phyloP scores from a whole-genome alignment of 2,888 invertebrate genomes.

The Mythimna albipuncta region DNA sequence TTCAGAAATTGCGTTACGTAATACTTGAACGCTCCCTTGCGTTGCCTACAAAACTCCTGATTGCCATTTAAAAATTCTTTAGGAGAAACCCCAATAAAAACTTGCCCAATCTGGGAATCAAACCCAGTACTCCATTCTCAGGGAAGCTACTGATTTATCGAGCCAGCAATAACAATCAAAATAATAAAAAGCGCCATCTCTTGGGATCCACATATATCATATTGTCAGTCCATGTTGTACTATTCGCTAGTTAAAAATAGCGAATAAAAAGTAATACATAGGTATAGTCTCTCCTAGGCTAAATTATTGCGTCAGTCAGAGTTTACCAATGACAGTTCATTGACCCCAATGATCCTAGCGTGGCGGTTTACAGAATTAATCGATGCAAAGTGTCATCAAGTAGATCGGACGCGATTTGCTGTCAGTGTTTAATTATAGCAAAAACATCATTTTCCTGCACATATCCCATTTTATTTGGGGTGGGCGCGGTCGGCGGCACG shows the following conservation, averaged over 20 bases:
- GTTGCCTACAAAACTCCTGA: background rate
- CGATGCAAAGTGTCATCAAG: background rate
- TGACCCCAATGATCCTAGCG: background rate
- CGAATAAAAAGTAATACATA: background rate
- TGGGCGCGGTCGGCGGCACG: no score
- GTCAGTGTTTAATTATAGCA: background rate
- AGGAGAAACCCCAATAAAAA: background rate
- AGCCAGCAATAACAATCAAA: background rate
- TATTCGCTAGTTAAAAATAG: background rate
- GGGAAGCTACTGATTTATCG: background rate
- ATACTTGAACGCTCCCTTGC: no score
- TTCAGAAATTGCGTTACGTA: no score
- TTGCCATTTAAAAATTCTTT: background rate
- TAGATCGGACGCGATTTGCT: background rate
- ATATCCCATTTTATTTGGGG: no score
- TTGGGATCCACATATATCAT: background rate
- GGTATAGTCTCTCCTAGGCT: background rate
- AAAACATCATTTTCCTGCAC: no score
- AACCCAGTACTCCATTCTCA: background rate
- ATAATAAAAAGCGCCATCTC: background rate
- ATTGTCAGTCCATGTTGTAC: background rate
- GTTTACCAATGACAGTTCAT: background rate
- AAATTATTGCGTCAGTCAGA: background rate
- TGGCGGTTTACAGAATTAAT: background rate
- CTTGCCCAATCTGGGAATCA: background rate